phyloP scores from a whole-genome alignment of 2,888 invertebrate genomes.

The Eupeodes latifasciatus region DNA sequence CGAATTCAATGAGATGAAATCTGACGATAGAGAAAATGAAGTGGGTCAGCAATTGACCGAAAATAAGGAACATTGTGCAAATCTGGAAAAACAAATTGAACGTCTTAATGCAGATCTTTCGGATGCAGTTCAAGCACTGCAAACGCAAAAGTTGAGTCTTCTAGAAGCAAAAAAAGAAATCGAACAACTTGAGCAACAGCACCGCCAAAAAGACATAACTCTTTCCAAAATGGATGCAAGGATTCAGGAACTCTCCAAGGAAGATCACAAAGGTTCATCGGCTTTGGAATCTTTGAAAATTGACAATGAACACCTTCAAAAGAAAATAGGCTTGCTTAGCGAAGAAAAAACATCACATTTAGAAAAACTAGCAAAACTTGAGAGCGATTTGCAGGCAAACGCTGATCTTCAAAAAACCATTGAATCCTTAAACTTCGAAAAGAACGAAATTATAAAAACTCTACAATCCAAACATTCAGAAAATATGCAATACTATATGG shows the following conservation, averaged over 20 bases:
- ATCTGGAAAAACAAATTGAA: constrained; percentile 79
- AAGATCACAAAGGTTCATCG: constrained; percentile 65
- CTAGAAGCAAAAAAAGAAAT: constrained; percentile 77
- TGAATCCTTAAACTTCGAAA: constrained; percentile 85
- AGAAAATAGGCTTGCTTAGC: constrained; percentile 59
- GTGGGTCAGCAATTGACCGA: constrained; percentile 74
- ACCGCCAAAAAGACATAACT: constrained; percentile 62
- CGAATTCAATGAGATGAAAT: constrained; percentile 80
- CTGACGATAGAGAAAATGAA: constrained; percentile 77
- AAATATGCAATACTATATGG: constrained; percentile 92
- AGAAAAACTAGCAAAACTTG: constrained; percentile 77
- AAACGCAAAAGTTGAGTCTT: constrained; percentile 78
- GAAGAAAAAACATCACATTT: constrained; percentile 74
- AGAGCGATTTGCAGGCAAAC: constrained; percentile 76
- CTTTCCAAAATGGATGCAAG: constrained; percentile 73
- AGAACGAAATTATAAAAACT: constrained; percentile 89
- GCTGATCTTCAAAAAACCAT: constrained; percentile 78
- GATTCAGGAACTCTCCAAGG: constrained; percentile 63
- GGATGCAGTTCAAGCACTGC: constrained; percentile 78
- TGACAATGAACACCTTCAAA: constrained; percentile 62
- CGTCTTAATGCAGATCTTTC: constrained; percentile 79
- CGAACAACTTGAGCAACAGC: constrained; percentile 78
- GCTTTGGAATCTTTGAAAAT: constrained; percentile 62
- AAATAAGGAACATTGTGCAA: constrained; percentile 77
- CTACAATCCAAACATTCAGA: constrained; percentile 94